phyloP scores from a whole-genome alignment of 2,888 invertebrate species.

The Galerucella calmariensis region DNA sequence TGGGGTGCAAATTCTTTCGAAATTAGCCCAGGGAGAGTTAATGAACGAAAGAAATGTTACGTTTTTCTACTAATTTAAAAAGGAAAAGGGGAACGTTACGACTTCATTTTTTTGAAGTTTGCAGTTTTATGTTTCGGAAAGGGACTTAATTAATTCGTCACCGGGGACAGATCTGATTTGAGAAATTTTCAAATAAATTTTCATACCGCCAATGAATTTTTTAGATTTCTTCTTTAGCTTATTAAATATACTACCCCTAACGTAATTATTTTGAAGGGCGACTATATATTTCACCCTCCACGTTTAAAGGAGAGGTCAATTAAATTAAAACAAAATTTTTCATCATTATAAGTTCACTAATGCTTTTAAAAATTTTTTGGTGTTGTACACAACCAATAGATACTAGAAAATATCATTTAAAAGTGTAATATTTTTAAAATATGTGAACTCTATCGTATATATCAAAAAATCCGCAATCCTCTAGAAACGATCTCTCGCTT shows the following conservation, averaged over 20 bases:
- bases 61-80: slow-evolving; percentile 66
- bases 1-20: slow-evolving; percentile 65
- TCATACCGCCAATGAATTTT: slow-evolving; percentile 60
- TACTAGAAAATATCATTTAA: neutral
- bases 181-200: slow-evolving; percentile 61
- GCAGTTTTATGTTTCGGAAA: slow-evolving; percentile 57
- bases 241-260: slow-evolving; percentile 52
- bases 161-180: slow-evolving; percentile 59
- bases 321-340: slow-evolving; percentile 37
- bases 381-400: too few relatives aligned
- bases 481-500: slow-evolving; percentile 3
- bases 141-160: slow-evolving; percentile 66
- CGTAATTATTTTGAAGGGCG: slow-evolving; percentile 44
- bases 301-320: slow-evolving; percentile 11
- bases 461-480: neutral
- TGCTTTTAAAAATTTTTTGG: neutral
- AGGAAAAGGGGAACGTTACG: slow-evolving; percentile 59
- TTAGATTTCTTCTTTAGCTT: slow-evolving; percentile 56
- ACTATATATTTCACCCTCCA: slow-evolving; percentile 42
- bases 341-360: slow-evolving; percentile 1
- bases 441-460: neutral
- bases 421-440: neutral
- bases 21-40: slow-evolving; percentile 66
- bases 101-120: slow-evolving; percentile 62
- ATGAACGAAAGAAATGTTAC: slow-evolving; percentile 66